Base-by-base conservation (phyloP, 1,140 invertebrate genomes). In the Apis dorsata region DNA sequence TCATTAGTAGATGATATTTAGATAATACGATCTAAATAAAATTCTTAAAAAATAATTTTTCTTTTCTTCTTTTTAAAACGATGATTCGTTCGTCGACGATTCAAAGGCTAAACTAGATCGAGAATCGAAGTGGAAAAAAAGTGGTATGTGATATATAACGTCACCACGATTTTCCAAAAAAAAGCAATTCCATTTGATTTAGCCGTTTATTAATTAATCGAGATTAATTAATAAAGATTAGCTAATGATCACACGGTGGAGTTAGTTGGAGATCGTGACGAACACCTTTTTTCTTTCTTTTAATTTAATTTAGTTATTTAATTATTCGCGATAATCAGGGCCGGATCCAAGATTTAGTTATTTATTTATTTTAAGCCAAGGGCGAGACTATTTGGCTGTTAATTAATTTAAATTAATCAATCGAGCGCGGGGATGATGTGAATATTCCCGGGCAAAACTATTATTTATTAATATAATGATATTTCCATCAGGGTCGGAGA, bases 391-490 rank as follows among this genome's bases (percentile, higher is more conserved):
- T n/a, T 44, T 44, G 79, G 10, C 21, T 65, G 60, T 66, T 81
- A 81, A 81, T 74, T 34, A 24, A 24, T 24, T 81, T 74, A 66
- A 34, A 34, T 81, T 66, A 28, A 71, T 63, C 3, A 34, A 74
- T 49, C 51, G 60, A n/a, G 44, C 44, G 55, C 51, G 76, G 44
- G 34, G 77, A 34, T 34, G 34, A 34, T 24, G 12, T 17, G 57
- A 62, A 79, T 49, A 13, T 62, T 55, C 57, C 28, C 28, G 78
- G 3, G 28, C 10, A 21, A 1, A 65, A n/a, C 49, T 55, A 65
- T n/a, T 19, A 28, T 63, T 7, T 44, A 76, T 53, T 81, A 69
- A 81, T 81, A 76, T 69, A 76, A 76, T 62, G 69, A 44, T 7
- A 44, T 44, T 76, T 81, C 55, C 60, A 81, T 19, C n/a, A 4